These are phyloP conservation scores for Macrophya alboannulata DNA, from an alignment of 2,888 invertebrate genomes.

Conservation along the genomic window DNA sequence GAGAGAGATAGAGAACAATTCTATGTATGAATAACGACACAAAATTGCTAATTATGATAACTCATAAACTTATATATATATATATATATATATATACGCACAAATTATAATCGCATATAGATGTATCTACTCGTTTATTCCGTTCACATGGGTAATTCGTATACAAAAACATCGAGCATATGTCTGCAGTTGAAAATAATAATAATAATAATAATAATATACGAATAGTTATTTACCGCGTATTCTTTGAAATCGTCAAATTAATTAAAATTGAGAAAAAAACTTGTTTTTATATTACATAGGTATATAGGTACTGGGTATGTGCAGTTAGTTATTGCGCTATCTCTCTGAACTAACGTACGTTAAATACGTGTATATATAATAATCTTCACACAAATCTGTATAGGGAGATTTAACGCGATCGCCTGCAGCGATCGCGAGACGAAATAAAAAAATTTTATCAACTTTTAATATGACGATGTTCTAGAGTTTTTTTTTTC, in stretches of 20 bases:
- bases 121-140: slow-evolving; percentile 12
- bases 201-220: neutral
- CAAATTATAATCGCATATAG: neutral
- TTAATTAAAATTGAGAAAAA: slow-evolving; percentile 3
- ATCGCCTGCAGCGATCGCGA: neutral
- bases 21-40: neutral
- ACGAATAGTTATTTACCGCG: neutral
- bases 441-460: neutral
- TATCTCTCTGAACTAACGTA: neutral
- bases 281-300: slow-evolving; percentile 6
- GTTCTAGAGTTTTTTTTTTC: neutral
- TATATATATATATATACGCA: neutral
- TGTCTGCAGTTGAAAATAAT: too few species aligned
- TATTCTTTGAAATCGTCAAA: neutral
- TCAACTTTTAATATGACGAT: neutral
- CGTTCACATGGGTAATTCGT: slow-evolving; percentile 20
- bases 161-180: neutral
- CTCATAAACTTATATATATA: neutral
- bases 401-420: neutral
- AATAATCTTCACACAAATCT: neutral
- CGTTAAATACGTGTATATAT: neutral
- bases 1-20: neutral
- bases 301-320: too few species aligned
- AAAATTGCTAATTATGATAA: neutral
- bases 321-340: neutral